Base-by-base conservation (phyloP, 1,140 invertebrate genomes). In the Drosophila micromelanica region DNA sequence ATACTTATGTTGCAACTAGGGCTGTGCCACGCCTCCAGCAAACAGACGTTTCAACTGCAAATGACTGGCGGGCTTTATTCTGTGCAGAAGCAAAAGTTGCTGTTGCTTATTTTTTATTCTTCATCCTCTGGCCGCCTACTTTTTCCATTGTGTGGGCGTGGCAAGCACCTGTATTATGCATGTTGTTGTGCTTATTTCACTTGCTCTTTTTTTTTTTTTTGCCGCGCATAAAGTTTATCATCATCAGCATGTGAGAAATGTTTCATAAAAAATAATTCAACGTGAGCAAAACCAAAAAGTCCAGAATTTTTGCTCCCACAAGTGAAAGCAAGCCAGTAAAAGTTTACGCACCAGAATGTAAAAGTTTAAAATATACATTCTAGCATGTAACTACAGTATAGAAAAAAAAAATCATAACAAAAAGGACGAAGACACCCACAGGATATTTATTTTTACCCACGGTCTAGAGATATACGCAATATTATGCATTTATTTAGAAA, bases 1-100 rank as follows among this genome's bases (percentile, higher is more conserved):
- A 87, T 87, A 86, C 78, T 86, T 80, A 78, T 87, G 82, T 82
- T 87, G 84, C 82, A 78, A 82, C 68, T 73, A 73, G 49, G 74
- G 67, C 82, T 70, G 70, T 67, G 56, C 75, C 71, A 56, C 45
- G 43, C 59, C 73, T 49, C 49, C 15, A 32, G 13, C 40, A 32
- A 42, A 20, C 12, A 13, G 8, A 27, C 8, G 9, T 30, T 70
- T 40, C 69, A 65, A 67, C 78, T 81, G 64, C 23, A 78, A 78
- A 87, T 89, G 76, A 76, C 84, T 86, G 68, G 72, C 75, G 69
- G 84, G 75, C 76, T 60, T 76, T 67, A 75, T 62, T 73, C 74
- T 86, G 73, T 80, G 67, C 55, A 72, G 57, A 69, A 60, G 64
- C 62, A 67, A 67, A 71, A 65, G 74, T 75, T 75, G 73, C 59